Base-by-base conservation (phyloP, 2,888 invertebrate species). In the Chaitophorus viminalis region DNA sequence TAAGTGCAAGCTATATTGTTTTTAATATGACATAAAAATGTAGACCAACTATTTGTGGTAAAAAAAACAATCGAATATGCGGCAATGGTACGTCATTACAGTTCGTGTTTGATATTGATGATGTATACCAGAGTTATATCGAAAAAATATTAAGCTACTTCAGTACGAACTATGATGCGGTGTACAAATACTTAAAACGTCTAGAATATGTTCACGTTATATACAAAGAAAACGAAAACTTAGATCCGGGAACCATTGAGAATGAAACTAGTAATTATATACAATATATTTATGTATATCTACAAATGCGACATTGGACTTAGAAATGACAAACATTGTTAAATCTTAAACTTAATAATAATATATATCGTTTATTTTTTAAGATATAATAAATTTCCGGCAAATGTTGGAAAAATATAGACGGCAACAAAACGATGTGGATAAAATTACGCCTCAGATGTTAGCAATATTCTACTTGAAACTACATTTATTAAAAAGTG, bases 321-420 rank as follows among this genome's bases (percentile, higher is more conserved):
- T n/a, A n/a, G 21, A 25, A 60, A 25, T 60, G 5, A 21, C 2
- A 6, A 60, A 60, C 6, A 68, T n/a, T 68, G 9, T 46, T 68
- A 11, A n/a, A 25, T 8, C 9, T 8, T 4, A 60, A n/a, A n/a
- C n/a, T n/a, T n/a, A n/a, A n/a, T n/a, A n/a, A n/a, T 0, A 21
- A 60, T 25, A 25, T 68, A n/a, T 11, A 29, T 29, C 17, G 0
- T 31, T 76, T n/a, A n/a, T 52, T 33, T 68, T 74, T 29, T 4
- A 25, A 87, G 86, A 36, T 74, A 11, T 87, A 21, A 39, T 46
- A 0, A 87, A 60, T 31, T 81, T 87, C 39, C 74, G 79, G 39
- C 18, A 74, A 60, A 74, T 87, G 74, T 87, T 87, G 39, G 79
- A 74, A 14, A 87, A 87, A 60, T 87, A 87, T 25, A 81, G 9